Base-by-base conservation (phyloP, 2,113 vertebrate genomes). In the Tautogolabrus adspersus region DNA sequence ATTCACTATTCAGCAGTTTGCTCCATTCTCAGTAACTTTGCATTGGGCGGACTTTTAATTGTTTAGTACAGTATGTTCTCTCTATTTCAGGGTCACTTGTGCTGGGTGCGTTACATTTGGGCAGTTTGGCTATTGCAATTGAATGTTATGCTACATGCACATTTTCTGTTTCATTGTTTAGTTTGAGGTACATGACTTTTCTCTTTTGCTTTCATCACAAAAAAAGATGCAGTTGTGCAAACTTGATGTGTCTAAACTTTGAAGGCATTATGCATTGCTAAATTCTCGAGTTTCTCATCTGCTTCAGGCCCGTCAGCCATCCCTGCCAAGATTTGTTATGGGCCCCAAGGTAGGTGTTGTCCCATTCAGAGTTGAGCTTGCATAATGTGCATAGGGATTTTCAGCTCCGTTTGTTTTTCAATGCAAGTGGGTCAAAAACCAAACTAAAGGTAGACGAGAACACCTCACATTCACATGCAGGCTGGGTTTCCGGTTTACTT, bases 291-390 rank as follows among this genome's bases (percentile, higher is more conserved):
- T 52, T 52, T 19, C 10, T 19, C 49, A 52, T 52, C 49, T 52
- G 49, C 49, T 52, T 52, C 49, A 21, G 49, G 49, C 18, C 6
- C 18, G 49, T n/a, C 19, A 52, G 49, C 49, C 18, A 21, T 52
- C 49, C 49, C 49, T 52, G 49, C 49, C 49, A 52, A 52, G 49
- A 52, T 52, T 52, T 3, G 21, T 21, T 52, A 52, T 52, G 49
- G 49, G 49, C 49, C 49, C 10, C 49, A 7, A 52, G 49, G 49
- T n/a, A 52, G 49, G 49, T 10, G 8, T 52, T 9, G 18, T 51
- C 49, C 49, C 49, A n/a, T n/a, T 51, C 49, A 51, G 49, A n/a
- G 49, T 51, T 52, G 49, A 21, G 49, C 47, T 51, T 52, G 49
- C 19, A 52, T 52, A 52, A 52, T 21, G 47, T 49, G 15, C 16